Base-by-base conservation (phyloP, 2,797 vertebrate genomes). In the Molossus alvarezi region DNA sequence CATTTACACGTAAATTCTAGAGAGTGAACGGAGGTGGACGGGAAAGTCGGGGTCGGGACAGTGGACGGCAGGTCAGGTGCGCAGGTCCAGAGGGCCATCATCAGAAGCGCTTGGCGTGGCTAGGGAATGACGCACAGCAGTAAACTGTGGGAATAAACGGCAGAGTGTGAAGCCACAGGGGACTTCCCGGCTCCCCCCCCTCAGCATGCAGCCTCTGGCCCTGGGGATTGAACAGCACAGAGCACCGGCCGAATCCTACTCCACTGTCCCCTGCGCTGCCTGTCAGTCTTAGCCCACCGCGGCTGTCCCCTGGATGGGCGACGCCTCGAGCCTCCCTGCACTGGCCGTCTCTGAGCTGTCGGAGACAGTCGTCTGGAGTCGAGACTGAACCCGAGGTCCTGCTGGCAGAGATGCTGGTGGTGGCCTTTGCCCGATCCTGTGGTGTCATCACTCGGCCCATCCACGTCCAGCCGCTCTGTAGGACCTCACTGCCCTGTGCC, bases 61-160 rank as follows among this genome's bases (percentile, higher is more conserved):
- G 98, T 94, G 97, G 98, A 98, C 97, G 58, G 77, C 97, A 90
- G 95, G 80, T 96, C 97, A 97, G 97, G 95, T 98, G 96, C 96
- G 93, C 93, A 98, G 97, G 98, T 98, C 96, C 98, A 95, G 98
- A 97, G 98, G 97, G 96, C 98, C 95, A 90, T 98, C 98, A n/a
- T 99, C 99, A 99, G 98, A 98, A 98, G 97, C 97, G 98, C 98
- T 99, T 99, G 98, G 98, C 98, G 82, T 98, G 99, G 97, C 99
- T 98, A 98, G 99, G 99, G 98, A 99, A 98, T 97, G 98, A 98
- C 71, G 98, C 98, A 98, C 98, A 99, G 98, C 99, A 99, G 97
- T 98, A 99, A 95, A 98, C 98, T 98, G 98, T 93, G 0, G 79
- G 98, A 97, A 95, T 89, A 97, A 97, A 98, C 2, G 92, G 95